Conservation (phyloP, 2,888 invertebrate species). For the Lypha dubia region DNA sequence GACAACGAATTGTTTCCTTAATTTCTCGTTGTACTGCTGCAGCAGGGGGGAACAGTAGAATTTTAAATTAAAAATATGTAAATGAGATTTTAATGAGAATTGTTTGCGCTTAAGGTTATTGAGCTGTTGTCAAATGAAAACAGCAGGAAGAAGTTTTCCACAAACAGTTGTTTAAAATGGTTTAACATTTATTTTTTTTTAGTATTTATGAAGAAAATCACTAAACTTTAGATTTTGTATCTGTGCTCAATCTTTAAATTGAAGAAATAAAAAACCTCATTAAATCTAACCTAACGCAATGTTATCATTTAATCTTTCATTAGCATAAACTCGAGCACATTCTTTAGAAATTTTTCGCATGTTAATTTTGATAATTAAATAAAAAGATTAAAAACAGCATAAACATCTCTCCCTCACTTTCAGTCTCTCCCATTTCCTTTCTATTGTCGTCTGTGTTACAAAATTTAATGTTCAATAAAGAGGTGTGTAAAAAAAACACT, state of each 20-base stretch:
- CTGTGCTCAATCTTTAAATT: neutral
- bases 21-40: neutral
- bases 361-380: neutral
- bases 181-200: neutral
- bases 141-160: neutral
- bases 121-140: conserved; percentile 12
- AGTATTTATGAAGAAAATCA: neutral
- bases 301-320: neutral
- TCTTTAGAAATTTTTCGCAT: neutral
- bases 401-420: too few species aligned
- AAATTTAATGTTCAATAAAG: conserved; percentile 35
- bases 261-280: too few species aligned
- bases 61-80: conserved; percentile 48
- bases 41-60: conserved; percentile 21
- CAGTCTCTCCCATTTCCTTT: too few species aligned
- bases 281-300: neutral
- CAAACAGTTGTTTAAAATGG: neutral
- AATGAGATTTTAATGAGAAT: conserved; percentile 50
- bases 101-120: conserved; percentile 35
- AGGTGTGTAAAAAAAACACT: conserved; percentile 4
- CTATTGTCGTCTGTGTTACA: neutral
- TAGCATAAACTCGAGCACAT: neutral
- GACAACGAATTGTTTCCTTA: conserved; percentile 28
- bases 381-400: neutral
- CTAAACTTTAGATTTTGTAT: neutral